Evolutionary conservation across 2,113 vertebrate genomes (phyloP).

Genomic region (Tenrec ecaudatus): DNA sequence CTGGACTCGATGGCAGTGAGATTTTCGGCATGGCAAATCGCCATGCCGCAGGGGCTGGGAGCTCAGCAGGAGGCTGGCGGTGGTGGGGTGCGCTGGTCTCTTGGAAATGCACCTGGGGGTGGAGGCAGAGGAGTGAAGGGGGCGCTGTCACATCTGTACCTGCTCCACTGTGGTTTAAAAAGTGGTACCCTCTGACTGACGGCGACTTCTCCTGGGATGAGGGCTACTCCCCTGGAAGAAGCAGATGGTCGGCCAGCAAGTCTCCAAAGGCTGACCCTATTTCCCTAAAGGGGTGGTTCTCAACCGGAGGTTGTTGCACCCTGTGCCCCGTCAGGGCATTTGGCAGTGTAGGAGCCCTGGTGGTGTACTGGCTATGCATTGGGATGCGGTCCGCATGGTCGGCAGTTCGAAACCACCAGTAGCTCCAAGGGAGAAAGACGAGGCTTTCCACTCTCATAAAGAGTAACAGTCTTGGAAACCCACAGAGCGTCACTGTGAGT

Average conservation of each 20-base stretch:
- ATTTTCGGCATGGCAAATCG: no score
- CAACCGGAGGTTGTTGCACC: background rate
- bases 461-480: no score
- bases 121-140: background rate
- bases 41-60: background rate
- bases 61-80: background rate
- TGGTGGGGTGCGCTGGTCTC: accelerated
- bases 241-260: background rate
- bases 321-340: background rate
- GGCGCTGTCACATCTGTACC: background rate
- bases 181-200: slow-evolving; percentile 52
- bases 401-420: no score
- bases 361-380: no score
- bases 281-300: background rate
- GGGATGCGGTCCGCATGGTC: no score
- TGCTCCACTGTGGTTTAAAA: slow-evolving; percentile 11
- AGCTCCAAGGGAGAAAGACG: no score
- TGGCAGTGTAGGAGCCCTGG: no score
- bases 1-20: no score
- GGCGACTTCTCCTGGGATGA: background rate
- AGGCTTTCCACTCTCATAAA: no score
- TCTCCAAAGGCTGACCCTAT: no score
- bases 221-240: background rate
- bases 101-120: background rate
- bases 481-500: no score